Conservation (phyloP, 2,113 vertebrate genomes). For the Puma concolor region DNA sequence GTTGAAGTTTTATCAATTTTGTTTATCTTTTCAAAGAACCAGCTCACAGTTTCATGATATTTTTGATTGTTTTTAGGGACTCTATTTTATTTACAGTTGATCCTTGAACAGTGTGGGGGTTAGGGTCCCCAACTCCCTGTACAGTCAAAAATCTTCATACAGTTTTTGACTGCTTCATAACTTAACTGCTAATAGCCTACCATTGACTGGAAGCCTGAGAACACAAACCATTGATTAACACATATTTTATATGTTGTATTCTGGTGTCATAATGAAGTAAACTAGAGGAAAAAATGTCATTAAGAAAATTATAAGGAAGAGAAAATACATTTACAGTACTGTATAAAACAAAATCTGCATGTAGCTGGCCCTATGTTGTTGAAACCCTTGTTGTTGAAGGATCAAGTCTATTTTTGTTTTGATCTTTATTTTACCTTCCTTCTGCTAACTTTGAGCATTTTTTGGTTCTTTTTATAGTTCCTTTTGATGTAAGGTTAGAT, state of each 20-base stretch:
- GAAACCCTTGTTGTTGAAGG: neutral
- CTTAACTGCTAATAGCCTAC: neutral
- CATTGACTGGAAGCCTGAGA: neutral
- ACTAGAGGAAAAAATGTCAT: neutral
- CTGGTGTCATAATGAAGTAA: neutral
- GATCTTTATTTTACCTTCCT: neutral
- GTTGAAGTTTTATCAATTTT: neutral
- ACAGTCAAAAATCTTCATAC: neutral
- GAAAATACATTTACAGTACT: neutral
- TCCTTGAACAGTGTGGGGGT: neutral
- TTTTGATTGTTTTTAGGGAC: neutral
- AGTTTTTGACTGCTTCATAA: neutral
- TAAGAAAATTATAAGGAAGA: neutral
- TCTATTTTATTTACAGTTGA: neutral
- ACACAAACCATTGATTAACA: neutral
- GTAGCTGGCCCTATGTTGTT: neutral
- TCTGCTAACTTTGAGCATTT: neutral
- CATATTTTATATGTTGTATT: neutral
- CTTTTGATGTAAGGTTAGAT: neutral
- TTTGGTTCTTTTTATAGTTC: neutral
- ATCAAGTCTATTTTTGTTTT: neutral
- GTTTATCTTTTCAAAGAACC: neutral
- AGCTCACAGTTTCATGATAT: neutral
- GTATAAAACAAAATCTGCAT: neutral
- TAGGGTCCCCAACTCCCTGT: neutral